These are phyloP conservation scores for Anthoscopus minutus DNA, from an alignment of 2,113 vertebrate species.

Conservation along the genomic window DNA sequence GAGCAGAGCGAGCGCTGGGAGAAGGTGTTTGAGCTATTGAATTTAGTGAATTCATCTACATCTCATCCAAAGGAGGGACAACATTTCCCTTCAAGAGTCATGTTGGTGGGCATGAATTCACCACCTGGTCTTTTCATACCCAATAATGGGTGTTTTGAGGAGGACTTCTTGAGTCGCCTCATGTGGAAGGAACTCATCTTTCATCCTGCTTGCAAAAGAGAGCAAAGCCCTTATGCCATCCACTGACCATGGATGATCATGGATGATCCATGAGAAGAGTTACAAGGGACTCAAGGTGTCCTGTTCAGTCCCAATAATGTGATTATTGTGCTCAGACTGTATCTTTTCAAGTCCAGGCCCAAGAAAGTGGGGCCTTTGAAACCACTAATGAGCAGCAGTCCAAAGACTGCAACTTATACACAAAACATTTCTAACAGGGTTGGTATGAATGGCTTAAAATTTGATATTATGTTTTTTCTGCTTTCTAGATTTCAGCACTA, in stretches of 20 bases:
- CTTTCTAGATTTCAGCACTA: neutral
- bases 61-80: neutral
- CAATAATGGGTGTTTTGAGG: neutral
- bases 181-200: neutral
- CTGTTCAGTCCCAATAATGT: neutral
- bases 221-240: neutral
- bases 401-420: neutral
- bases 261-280: too few species aligned
- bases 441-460: neutral
- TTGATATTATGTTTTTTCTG: neutral
- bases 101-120: neutral
- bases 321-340: neutral
- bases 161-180: neutral
- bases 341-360: neutral
- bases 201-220: neutral
- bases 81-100: neutral
- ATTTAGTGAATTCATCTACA: neutral
- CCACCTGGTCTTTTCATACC: neutral
- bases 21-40: constrained; percentile 34
- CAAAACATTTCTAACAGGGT: neutral
- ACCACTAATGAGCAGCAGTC: neutral
- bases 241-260: too few species aligned
- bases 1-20: constrained; percentile 16
- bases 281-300: neutral
- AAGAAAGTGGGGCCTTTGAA: neutral